Evolutionary conservation across 2,797 vertebrate genomes (phyloP).

Genomic region (Acanthurus leucopareius): DNA sequence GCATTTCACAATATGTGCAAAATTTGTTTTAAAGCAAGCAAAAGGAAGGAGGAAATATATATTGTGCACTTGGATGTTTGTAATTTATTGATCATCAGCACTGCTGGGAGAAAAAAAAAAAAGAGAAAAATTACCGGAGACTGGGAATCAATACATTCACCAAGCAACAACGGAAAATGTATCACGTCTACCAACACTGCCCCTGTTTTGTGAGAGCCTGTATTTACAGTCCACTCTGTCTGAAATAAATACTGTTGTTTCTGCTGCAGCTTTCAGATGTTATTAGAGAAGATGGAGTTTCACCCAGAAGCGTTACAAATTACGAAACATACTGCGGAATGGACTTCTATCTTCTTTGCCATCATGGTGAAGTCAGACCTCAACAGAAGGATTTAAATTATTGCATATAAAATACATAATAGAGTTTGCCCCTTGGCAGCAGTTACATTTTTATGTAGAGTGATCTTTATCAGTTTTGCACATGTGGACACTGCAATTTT

Average conservation of each 20-base stretch:
- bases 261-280: not conserved
- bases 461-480: not conserved
- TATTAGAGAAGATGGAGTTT: not conserved
- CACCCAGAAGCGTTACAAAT: not conserved
- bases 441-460: not conserved
- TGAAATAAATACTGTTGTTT: not conserved
- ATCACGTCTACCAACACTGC: not conserved
- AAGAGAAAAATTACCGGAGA: too few species aligned
- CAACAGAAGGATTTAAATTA: not conserved
- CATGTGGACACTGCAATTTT: not conserved
- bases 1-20: conserved; percentile 14
- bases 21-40: conserved; percentile 27
- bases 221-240: not conserved
- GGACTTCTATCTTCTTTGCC: not conserved
- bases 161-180: conserved; percentile 22
- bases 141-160: conserved; percentile 53
- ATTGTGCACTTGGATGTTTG: conserved; percentile 1
- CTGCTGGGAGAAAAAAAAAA: not conserved
- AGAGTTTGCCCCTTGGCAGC: not conserved
- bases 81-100: conserved; percentile 10
- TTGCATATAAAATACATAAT: not conserved
- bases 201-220: not conserved
- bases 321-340: too few species aligned
- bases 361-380: not conserved
- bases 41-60: conserved; percentile 17